Evolutionary conservation across 2,113 vertebrate genomes (phyloP).

Genomic region (Daphoenositta chrysoptera): DNA sequence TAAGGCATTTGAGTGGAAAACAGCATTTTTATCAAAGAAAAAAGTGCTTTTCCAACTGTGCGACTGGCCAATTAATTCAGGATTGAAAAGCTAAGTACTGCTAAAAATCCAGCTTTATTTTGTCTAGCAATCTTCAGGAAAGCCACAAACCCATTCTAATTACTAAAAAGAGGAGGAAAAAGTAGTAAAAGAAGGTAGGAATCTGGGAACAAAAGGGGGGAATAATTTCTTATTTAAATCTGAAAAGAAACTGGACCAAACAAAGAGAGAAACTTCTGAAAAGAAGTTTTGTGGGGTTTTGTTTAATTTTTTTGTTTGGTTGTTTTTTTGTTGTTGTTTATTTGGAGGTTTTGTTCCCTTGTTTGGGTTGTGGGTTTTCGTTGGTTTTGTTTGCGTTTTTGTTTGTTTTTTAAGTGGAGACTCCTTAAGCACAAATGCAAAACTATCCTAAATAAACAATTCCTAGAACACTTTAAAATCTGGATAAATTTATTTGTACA

Average conservation of each 20-base stretch:
- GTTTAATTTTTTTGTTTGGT: rapidly evolving
- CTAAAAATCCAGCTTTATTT: background rate
- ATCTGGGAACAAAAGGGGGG: rapidly evolving
- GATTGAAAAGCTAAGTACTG: background rate
- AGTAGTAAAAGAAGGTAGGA: background rate
- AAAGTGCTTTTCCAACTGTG: background rate
- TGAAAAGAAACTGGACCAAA: background rate
- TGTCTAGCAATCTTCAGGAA: background rate
- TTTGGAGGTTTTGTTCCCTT: rapidly evolving
- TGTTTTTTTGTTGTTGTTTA: background rate
- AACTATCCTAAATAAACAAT: background rate
- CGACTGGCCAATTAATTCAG: background rate
- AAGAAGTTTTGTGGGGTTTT: background rate
- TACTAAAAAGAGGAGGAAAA: background rate
- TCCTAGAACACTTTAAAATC: background rate
- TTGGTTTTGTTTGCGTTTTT: background rate
- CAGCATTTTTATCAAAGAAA: background rate
- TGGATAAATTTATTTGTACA: background rate
- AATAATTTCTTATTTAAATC: background rate
- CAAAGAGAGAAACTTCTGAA: background rate
- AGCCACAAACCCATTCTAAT: background rate
- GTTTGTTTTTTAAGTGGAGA: background rate
- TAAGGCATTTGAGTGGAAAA: conserved; percentile 13
- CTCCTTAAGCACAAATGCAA: background rate
- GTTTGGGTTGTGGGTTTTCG: background rate